Base-by-base conservation (phyloP, 2,888 invertebrate species). In the Zhuqinia jingwanae region DNA sequence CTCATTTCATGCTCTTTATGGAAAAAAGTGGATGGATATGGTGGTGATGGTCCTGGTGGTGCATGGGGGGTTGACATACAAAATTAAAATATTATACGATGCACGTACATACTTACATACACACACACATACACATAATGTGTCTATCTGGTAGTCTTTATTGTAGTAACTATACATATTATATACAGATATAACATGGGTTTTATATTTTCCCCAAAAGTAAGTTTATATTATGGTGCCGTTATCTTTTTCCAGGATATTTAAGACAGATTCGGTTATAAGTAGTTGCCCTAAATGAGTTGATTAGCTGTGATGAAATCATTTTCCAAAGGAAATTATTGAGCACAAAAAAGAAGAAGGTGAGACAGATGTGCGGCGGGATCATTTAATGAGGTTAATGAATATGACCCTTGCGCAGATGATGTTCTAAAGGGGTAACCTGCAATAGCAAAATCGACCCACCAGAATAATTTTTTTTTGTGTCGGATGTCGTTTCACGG, bases 271-370 rank as follows among this genome's bases (percentile, higher is more conserved):
- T 45, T 70, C 25, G 45, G 15, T 53, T 50, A 73, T 73, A 50
- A 50, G 50, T 50, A 73, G 47, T 73, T 73, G 50, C 50, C 50
- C 50, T 50, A 73, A 70, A 70, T 70, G 81, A 73, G 70, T 81
- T 81, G 56, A 81, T 81, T 70, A 70, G 70, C 70, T 81, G 36
- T 53, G 81, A 81, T 81, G 50, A 58, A 73, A 30, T 73, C 70
- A 70, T 27, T 42, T 22, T 70, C 42, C 56, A 20, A 13, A 25
- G 63, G 20, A 70, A 81, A 65, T 22, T 65, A 79, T 30, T 65
- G 47, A 73, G n/a, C 73, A 27, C 22, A 2, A 56, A 45, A 45
- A 68, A 42, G 42, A n/a, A n/a, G 42, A 22, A 5, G 70, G 20
- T 11, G 13, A 70, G 47, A 47, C n/a, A 65, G 22, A 15, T 70